Evolutionary conservation across 1,140 invertebrate genomes (phyloP), one percentile per base, ranked within the genome.

Genomic region (Cephus cinctus): DNA sequence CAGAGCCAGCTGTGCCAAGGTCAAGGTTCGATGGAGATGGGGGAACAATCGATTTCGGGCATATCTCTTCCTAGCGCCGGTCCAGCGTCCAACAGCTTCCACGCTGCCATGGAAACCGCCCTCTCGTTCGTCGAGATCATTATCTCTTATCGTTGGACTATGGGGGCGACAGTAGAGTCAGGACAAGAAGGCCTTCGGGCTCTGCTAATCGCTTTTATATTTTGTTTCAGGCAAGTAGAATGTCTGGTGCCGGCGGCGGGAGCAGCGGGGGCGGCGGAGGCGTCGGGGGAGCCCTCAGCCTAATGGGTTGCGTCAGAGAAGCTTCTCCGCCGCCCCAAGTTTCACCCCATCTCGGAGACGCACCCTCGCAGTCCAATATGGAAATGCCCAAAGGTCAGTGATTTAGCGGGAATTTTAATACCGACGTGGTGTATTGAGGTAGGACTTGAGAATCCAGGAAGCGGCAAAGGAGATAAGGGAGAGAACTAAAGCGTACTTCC

Each of bases 221-320:
- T n/a, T n/a, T n/a, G n/a, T n/a, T n/a, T n/a, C n/a, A n/a, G n/a
- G n/a, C n/a, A n/a, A n/a, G n/a, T n/a, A n/a, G n/a, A n/a, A n/a
- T n/a, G n/a, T n/a, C 43, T 45, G 8, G 23, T 21, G 35, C 34
- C 34, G 36, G 50, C 34, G 30, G 32, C 27, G 14, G 35, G 38
- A 34, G 38, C 11, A 47, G 53, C 5, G 47, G 55, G 9, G 47
- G 56, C 5, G 56, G 59, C 5, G 57, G 59, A 39, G 64, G 72
- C 32, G 61, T 65, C 40, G 69, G 72, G 12, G 73, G 74, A 47
- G 73, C 73, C 25, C 63, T 78, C 30, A 77, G 74, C 47, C 64
- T 75, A 40, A 78, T 78, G 72, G 74, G 76, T 18, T 78, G 77
- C 47, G 72, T 78, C 40, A 72, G 77, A 21, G 77, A 78, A 56